Percentiles rank a stretch among this genome's conserved stretches.
Evolutionary conservation across 2,888 invertebrate species (phyloP).

Genomic region (Lathronympha strigana): DNA sequence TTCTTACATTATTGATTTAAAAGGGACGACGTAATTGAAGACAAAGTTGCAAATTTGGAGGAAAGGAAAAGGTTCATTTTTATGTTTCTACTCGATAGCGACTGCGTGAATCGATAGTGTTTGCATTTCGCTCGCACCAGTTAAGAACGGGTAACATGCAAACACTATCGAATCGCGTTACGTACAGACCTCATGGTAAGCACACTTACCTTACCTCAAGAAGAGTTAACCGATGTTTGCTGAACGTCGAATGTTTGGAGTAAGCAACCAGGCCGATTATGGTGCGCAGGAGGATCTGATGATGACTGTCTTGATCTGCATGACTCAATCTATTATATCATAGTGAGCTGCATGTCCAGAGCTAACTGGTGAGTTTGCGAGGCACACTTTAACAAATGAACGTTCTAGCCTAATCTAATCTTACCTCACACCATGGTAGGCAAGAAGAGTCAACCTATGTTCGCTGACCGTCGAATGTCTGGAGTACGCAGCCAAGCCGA

Average conservation of each 20-base stretch:
- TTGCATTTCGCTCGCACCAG: too few species aligned
- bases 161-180: too few species aligned
- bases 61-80: too few species aligned
- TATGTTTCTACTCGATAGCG: too few species aligned
- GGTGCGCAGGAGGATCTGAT: constrained; percentile 82
- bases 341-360: constrained; percentile 88
- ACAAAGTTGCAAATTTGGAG: too few species aligned
- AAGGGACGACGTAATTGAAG: too few species aligned
- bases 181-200: too few species aligned
- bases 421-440: constrained; percentile 89
- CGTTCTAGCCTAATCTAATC: too few species aligned
- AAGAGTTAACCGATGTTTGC: constrained; percentile 85
- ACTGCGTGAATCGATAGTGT: too few species aligned
- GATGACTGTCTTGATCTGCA: constrained; percentile 81
- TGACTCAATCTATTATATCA: constrained; percentile 87
- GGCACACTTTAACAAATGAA: constrained; percentile 86
- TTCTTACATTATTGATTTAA: too few species aligned
- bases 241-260: constrained; percentile 85
- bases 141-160: too few species aligned
- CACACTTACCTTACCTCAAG: constrained; percentile 86
- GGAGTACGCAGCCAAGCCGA: constrained; percentile 85
- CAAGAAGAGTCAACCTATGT: constrained; percentile 86
- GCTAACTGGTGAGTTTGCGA: constrained; percentile 90
- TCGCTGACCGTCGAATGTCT: constrained; percentile 85
- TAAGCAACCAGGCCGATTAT: constrained; percentile 85